Evolutionary conservation across 2,113 vertebrate species (phyloP).

Genomic region (Laticauda laticaudata): DNA sequence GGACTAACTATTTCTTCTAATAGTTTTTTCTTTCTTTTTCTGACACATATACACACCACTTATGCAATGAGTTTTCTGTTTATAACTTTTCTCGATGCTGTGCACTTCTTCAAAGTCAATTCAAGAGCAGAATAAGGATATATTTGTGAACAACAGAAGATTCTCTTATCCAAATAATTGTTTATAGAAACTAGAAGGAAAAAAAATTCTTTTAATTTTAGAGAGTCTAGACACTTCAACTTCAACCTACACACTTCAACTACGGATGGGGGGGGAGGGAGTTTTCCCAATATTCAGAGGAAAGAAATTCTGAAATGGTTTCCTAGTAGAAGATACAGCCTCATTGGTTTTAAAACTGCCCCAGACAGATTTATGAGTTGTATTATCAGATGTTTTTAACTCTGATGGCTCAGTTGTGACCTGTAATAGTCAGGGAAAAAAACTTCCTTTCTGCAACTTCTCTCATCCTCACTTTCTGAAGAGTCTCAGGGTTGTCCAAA

Average conservation of each 20-base stretch:
- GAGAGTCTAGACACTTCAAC: background rate
- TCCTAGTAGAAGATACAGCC: background rate
- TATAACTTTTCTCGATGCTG: background rate
- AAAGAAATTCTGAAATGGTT: constrained; percentile 7
- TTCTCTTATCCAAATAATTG: background rate
- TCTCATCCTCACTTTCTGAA: background rate
- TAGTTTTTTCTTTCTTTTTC: background rate
- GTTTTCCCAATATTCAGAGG: background rate
- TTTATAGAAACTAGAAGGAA: background rate
- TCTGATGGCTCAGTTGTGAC: constrained; percentile 15
- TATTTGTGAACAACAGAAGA: background rate
- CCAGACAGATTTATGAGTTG: constrained; percentile 15
- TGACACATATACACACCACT: background rate
- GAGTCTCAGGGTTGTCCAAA: background rate
- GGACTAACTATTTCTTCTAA: background rate
- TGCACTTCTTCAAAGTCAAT: background rate
- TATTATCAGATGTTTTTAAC: constrained; percentile 6
- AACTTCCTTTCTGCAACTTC: background rate
- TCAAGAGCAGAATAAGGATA: background rate
- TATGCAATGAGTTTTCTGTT: background rate
- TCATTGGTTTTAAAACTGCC: constrained; percentile 6
- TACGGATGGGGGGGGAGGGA: background rate
- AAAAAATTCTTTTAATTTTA: background rate
- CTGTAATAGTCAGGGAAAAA: background rate
- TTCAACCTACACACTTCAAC: background rate